Evolutionary conservation across 1,140 invertebrate species (phyloP).

Genomic region (Pogonomyrmex barbatus): DNA sequence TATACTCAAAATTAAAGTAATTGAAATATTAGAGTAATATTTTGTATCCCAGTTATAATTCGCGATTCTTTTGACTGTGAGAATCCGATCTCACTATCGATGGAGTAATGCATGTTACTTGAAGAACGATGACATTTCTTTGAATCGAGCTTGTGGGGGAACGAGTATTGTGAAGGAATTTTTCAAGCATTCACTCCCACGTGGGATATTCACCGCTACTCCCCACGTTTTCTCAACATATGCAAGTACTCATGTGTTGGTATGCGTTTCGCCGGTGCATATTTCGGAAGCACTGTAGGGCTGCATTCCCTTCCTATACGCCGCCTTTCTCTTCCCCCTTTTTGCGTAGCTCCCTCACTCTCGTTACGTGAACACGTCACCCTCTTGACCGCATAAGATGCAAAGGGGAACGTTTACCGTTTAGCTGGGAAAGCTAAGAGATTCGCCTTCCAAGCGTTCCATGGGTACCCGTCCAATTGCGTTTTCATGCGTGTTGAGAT

Average conservation of each 20-base stretch:
- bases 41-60: neutral
- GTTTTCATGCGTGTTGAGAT: constrained; percentile 55
- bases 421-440: constrained; percentile 48
- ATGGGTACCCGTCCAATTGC: constrained; percentile 47
- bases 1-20: neutral
- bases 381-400: constrained; percentile 42
- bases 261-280: constrained; percentile 66
- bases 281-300: constrained; percentile 37
- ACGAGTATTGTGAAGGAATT: constrained; percentile 69
- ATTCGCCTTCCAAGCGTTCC: constrained; percentile 20
- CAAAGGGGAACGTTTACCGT: constrained; percentile 37
- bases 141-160: constrained; percentile 63
- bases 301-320: constrained; percentile 31
- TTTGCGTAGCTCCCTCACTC: constrained; percentile 49
- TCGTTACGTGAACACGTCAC: constrained; percentile 61
- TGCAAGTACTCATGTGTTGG: constrained; percentile 68
- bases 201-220: constrained; percentile 65
- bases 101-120: constrained; percentile 62
- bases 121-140: constrained; percentile 71
- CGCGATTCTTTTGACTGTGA: constrained; percentile 6
- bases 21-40: neutral
- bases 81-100: constrained; percentile 34
- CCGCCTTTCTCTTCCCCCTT: constrained; percentile 22
- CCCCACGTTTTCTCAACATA: constrained; percentile 55
- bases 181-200: constrained; percentile 74